phyloP scores from a whole-genome alignment of 2,797 vertebrate species.

The Emydoidea blandingii region DNA sequence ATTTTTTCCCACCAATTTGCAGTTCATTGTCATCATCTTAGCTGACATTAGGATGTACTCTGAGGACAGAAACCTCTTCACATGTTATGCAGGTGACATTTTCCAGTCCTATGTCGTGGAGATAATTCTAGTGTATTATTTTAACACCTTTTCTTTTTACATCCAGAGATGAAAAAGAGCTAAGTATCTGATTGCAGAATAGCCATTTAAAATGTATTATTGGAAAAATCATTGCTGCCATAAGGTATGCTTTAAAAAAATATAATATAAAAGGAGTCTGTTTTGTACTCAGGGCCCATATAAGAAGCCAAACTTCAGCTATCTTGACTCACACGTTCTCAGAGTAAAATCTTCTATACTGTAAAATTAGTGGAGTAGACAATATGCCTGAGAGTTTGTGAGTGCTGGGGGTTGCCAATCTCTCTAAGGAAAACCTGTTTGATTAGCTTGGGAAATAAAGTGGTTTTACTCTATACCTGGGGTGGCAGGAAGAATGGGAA shows the following conservation, averaged over 20 bases:
- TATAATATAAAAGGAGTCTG: not conserved
- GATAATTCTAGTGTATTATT: not conserved
- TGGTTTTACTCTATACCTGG: constrained; percentile 15
- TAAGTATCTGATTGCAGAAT: not conserved
- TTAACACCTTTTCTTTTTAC: not conserved
- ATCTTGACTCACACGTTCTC: constrained; percentile 16
- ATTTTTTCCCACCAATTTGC: constrained; percentile 34
- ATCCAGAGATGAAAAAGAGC: not conserved
- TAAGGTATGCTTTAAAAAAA: constrained; percentile 15
- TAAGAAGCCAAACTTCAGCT: not conserved
- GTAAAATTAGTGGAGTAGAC: not conserved
- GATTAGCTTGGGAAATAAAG: constrained; percentile 34
- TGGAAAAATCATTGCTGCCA: not conserved
- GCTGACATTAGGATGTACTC: constrained; percentile 32
- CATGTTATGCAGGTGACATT: constrained; percentile 4
- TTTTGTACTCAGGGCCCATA: not conserved
- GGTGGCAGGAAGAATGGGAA: constrained; percentile 23
- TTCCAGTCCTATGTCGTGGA: not conserved
- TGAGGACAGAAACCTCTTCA: constrained; percentile 11
- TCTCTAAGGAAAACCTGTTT: constrained; percentile 3
- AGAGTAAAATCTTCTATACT: not conserved
- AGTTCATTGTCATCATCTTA: constrained; percentile 26
- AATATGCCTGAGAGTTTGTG: constrained; percentile 39
- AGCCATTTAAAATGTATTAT: constrained; percentile 14
- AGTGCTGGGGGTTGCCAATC: constrained; percentile 43